phyloP scores from a whole-genome alignment of 2,113 vertebrate genomes.

The Anhinga anhinga region DNA sequence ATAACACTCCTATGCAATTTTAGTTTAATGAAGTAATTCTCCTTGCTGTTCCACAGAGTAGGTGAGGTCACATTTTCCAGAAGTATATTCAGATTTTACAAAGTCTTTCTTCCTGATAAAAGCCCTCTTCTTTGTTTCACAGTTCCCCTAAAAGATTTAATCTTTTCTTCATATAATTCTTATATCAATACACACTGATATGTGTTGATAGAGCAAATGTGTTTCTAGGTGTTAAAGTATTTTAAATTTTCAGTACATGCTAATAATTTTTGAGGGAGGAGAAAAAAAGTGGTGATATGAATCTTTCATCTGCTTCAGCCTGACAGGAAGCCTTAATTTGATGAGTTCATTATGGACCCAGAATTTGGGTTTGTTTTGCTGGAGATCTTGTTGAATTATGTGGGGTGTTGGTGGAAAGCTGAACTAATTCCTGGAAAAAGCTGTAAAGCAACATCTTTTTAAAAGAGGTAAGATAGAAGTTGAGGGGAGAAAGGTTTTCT shows the following conservation, averaged over 20 bases:
- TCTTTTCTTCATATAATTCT: not conserved
- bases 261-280: not conserved
- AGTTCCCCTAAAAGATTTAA: not conserved
- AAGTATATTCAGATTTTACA: not conserved
- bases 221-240: not conserved
- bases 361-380: not conserved
- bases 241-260: not conserved
- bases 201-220: not conserved
- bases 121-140: not conserved
- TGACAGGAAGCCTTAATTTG: not conserved
- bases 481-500: not conserved
- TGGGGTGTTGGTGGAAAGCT: not conserved
- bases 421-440: not conserved
- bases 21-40: conserved; percentile 32
- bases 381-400: not conserved
- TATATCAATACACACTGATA: not conserved
- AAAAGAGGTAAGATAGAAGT: not conserved
- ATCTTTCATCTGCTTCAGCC: not conserved
- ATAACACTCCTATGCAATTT: conserved; percentile 9
- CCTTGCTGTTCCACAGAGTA: not conserved
- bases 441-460: not conserved
- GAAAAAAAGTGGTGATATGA: not conserved
- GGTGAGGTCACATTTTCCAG: conserved; percentile 28
- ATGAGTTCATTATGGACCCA: not conserved
- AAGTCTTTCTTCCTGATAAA: conserved; percentile 1